Percentiles rank a stretch among this genome's conserved stretches.
Evolutionary conservation across 2,797 vertebrate genomes (phyloP).

Genomic region (Melanotaenia trifasciata): DNA sequence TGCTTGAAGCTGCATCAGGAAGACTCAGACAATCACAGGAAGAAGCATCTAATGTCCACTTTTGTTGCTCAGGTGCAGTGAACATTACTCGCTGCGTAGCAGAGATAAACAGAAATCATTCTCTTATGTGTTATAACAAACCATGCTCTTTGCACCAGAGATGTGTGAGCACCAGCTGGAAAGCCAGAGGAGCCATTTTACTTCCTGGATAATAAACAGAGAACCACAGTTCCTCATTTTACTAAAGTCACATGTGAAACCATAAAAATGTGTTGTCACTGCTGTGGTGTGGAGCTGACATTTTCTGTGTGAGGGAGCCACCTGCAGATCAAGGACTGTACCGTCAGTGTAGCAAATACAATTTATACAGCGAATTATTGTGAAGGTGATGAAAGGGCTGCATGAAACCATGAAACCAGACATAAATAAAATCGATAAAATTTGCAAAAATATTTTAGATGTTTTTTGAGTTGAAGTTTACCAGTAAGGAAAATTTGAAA

Average conservation of each 20-base stretch:
- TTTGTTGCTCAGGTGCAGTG: neutral
- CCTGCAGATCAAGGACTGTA: slow-evolving; percentile 23
- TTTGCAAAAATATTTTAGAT: too few relatives aligned
- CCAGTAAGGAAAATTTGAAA: too few relatives aligned
- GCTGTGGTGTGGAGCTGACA: neutral
- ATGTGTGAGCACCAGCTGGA: neutral
- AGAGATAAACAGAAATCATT: neutral
- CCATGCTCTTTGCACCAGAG: neutral
- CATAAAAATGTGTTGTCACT: neutral
- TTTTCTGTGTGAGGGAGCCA: slow-evolving; percentile 37
- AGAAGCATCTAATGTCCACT: slow-evolving; percentile 10
- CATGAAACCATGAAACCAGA: too few relatives aligned
- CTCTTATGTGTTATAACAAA: neutral
- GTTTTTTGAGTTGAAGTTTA: too few relatives aligned
- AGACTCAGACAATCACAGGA: slow-evolving; percentile 49
- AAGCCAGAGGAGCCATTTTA: slow-evolving; percentile 1
- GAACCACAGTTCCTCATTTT: slow-evolving; percentile 20
- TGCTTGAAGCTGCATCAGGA: slow-evolving; percentile 27
- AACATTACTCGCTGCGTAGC: neutral
- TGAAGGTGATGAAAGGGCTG: too few relatives aligned
- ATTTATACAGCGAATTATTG: too few relatives aligned
- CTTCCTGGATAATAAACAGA: neutral
- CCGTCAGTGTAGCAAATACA: neutral
- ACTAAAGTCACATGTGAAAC: slow-evolving; percentile 23
- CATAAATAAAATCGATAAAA: too few relatives aligned